These are phyloP conservation scores for Sinella curviseta DNA, from an alignment of 1,140 invertebrate species.

Conservation along the genomic window DNA sequence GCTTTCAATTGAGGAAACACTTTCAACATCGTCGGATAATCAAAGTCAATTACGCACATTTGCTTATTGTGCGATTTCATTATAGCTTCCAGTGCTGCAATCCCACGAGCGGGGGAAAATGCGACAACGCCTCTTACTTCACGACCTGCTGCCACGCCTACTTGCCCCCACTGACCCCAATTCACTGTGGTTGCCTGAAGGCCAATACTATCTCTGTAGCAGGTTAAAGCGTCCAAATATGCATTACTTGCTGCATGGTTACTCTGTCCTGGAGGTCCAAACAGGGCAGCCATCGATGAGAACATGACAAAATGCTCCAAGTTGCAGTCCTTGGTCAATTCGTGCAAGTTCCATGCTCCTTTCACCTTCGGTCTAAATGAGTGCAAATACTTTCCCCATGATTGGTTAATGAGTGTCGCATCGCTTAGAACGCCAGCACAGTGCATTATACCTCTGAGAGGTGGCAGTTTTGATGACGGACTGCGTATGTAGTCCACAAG, in stretches of 20 bases:
- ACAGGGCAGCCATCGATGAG: background rate
- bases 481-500: background rate
- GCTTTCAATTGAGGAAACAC: background rate
- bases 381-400: background rate
- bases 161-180: constrained; percentile 23
- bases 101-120: background rate
- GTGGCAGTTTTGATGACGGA: background rate
- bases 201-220: constrained; percentile 2
- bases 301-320: constrained; percentile 31
- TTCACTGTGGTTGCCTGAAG: constrained; percentile 3
- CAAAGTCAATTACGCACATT: background rate
- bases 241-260: constrained; percentile 20
- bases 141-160: constrained; percentile 6
- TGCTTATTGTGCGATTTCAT: background rate
- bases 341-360: constrained; percentile 13
- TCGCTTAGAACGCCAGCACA: background rate
- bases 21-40: background rate
- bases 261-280: constrained; percentile 17
- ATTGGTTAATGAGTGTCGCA: background rate
- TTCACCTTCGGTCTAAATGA: background rate
- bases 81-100: background rate
- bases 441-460: constrained; percentile 14
- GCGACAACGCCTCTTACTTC: background rate
- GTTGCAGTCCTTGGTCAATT: background rate
- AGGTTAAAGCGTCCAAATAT: constrained; percentile 18